phyloP scores from a whole-genome alignment of 2,113 vertebrate genomes.

The Apaloderma vittatum region DNA sequence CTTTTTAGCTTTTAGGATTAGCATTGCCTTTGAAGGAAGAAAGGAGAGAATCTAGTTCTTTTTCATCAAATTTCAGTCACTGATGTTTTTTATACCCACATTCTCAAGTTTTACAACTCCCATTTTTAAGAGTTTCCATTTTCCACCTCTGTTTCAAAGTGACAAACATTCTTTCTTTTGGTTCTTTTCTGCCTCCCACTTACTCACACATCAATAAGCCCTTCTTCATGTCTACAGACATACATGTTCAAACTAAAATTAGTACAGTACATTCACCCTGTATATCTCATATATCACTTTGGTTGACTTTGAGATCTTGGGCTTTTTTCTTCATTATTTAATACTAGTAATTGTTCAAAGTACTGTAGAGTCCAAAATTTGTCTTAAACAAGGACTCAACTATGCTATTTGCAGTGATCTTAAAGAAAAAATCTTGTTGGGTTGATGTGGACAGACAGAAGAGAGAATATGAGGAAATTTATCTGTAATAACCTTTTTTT shows the following conservation, averaged over 20 bases:
- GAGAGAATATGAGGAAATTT: neutral
- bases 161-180: neutral
- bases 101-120: neutral
- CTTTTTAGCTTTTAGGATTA: slow-evolving; percentile 41
- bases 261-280: rapidly evolving
- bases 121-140: neutral
- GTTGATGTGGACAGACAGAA: neutral
- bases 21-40: slow-evolving; percentile 1
- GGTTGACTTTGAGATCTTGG: neutral
- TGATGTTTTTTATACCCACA: neutral
- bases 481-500: neutral
- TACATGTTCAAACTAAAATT: neutral
- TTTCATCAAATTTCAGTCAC: neutral
- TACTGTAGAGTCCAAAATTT: neutral
- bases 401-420: neutral
- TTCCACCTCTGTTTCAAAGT: neutral
- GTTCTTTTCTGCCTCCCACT: neutral
- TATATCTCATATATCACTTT: neutral
- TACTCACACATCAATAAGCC: neutral
- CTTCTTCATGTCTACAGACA: neutral
- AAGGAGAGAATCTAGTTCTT: neutral
- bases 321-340: neutral
- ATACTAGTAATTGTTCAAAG: neutral
- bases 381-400: neutral
- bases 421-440: neutral